Evolutionary conservation across 2,113 vertebrate species (phyloP).

Genomic region (Poeciliopsis turrubarensis): DNA sequence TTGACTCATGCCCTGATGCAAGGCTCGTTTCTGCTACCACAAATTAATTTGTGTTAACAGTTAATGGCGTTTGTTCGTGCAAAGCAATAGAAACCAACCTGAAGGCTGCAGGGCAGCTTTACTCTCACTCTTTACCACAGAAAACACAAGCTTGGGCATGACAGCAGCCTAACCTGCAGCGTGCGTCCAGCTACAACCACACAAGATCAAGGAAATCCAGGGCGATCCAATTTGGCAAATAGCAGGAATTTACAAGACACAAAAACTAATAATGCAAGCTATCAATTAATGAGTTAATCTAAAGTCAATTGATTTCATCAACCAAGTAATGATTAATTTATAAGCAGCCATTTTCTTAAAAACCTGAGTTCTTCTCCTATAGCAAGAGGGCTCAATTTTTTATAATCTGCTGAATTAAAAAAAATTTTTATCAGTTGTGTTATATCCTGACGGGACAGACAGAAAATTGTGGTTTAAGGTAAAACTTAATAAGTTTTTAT

Average conservation of each 20-base stretch:
- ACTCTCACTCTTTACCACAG: slow-evolving; percentile 34
- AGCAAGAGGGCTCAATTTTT: no score
- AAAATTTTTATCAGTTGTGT: no score
- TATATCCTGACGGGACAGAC: no score
- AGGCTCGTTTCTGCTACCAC: neutral
- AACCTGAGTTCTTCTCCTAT: no score
- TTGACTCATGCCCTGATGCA: neutral
- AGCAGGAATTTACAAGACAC: neutral
- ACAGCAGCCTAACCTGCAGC: slow-evolving; percentile 27
- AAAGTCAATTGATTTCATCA: no score
- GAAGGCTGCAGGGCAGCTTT: slow-evolving; percentile 31
- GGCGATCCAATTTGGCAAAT: neutral
- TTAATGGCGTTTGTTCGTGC: slow-evolving; percentile 10
- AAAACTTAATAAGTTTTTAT: no score
- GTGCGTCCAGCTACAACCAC: neutral
- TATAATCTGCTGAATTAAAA: no score
- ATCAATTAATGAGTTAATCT: no score
- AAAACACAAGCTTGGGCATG: slow-evolving; percentile 58
- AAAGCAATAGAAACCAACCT: slow-evolving; percentile 7
- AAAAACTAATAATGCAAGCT: no score
- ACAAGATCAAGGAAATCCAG: neutral
- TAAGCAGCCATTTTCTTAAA: no score
- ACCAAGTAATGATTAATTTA: no score
- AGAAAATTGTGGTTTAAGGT: no score
- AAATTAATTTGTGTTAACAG: slow-evolving; percentile 36